Percentiles rank a stretch among this genome's conserved stretches.
Evolutionary conservation across 2,888 invertebrate species (phyloP).

Genomic region (Volucella inflata): DNA sequence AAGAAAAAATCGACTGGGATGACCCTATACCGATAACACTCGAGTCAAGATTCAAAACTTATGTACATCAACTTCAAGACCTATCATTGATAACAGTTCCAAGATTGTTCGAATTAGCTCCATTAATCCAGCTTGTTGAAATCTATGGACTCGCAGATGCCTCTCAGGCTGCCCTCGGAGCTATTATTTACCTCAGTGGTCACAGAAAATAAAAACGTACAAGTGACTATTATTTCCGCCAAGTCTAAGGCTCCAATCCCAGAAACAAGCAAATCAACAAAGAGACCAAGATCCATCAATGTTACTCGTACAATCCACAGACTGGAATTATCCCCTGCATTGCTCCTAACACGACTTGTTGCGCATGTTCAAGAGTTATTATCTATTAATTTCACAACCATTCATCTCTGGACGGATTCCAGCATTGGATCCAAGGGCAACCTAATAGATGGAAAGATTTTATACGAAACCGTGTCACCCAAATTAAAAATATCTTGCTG

Average conservation of each 20-base stretch:
- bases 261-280: no score
- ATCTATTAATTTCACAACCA: no score
- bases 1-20: constrained; percentile 12
- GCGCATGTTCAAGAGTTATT: no score
- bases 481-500: not conserved
- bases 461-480: not conserved
- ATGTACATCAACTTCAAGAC: constrained; percentile 17
- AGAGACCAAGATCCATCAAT: no score
- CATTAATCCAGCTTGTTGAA: constrained; percentile 1
- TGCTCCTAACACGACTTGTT: not conserved
- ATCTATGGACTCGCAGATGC: constrained; percentile 27
- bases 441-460: not conserved
- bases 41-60: constrained; percentile 11
- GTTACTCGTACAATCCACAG: no score
- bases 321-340: no score
- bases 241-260: not conserved
- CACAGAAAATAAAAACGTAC: constrained; percentile 2
- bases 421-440: not conserved
- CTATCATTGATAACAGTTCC: constrained; percentile 3
- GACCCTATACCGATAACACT: not conserved
- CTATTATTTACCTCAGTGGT: constrained; percentile 18
- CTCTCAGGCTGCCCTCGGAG: constrained; percentile 6
- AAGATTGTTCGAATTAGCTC: constrained; percentile 28
- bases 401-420: no score
- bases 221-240: constrained; percentile 13